phyloP scores from a whole-genome alignment of 2,888 invertebrate genomes.

The Neoascia interrupta region DNA sequence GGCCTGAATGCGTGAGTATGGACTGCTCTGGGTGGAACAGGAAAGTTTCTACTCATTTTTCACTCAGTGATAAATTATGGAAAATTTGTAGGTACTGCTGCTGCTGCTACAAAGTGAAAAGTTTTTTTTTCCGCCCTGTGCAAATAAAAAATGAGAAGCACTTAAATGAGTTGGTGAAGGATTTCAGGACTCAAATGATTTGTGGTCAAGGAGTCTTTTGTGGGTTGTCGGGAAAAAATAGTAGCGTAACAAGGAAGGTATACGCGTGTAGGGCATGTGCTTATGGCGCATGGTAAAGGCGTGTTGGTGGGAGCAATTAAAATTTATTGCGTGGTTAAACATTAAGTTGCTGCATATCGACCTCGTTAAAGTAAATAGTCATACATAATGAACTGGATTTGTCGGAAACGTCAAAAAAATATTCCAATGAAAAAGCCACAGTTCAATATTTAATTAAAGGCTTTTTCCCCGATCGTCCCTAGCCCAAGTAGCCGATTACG shows the following conservation, averaged over 20 bases:
- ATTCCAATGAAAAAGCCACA: too few species aligned
- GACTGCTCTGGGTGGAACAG: neutral
- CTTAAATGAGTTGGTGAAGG: slow-evolving; percentile 66
- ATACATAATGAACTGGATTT: too few species aligned
- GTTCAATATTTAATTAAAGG: too few species aligned
- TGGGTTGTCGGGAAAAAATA: slow-evolving; percentile 10
- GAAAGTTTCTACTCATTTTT: slow-evolving; percentile 60
- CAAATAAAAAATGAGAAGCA: slow-evolving; percentile 64
- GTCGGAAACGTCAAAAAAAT: too few species aligned
- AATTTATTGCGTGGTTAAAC: slow-evolving; percentile 33
- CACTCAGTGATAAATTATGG: slow-evolving; percentile 60
- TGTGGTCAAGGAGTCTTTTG: slow-evolving; percentile 46
- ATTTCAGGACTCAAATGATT: slow-evolving; percentile 54
- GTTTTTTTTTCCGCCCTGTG: slow-evolving; percentile 25
- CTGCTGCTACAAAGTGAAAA: slow-evolving; percentile 39
- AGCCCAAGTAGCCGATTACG: too few species aligned
- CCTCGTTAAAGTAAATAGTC: too few species aligned
- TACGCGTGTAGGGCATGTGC: neutral
- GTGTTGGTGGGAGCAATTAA: slow-evolving; percentile 27
- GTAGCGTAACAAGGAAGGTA: neutral
- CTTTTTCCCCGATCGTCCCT: too few species aligned
- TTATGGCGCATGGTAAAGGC: neutral
- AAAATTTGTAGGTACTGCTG: slow-evolving; percentile 32
- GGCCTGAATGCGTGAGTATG: slow-evolving; percentile 30
- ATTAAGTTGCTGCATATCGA: too few species aligned